Percentiles rank a stretch among this genome's conserved stretches.
Conservation (phyloP, 1,140 invertebrate genomes). For the Rhopalosiphum padi region DNA sequence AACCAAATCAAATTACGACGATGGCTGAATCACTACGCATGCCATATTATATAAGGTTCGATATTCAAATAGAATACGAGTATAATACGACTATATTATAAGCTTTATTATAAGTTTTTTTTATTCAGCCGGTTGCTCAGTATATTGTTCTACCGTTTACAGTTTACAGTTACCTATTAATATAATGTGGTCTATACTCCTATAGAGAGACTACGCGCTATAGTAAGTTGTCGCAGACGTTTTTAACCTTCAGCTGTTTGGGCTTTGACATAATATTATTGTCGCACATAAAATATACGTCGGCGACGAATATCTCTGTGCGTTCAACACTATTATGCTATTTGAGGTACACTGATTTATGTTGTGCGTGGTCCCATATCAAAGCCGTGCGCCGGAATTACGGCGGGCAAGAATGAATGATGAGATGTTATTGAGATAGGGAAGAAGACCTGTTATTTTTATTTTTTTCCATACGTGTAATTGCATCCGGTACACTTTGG, state of each 20-base stretch:
- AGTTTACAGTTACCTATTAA: not conserved
- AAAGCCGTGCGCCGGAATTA: not conserved
- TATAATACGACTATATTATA: not conserved
- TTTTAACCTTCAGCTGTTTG: not conserved
- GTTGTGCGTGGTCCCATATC: slow-evolving; percentile 37
- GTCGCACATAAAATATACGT: not conserved
- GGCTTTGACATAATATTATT: not conserved
- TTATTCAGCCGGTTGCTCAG: not conserved
- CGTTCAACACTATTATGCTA: not conserved
- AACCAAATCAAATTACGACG: no score
- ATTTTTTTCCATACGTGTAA: slow-evolving; percentile 2
- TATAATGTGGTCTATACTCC: not conserved
- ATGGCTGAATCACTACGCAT: no score
- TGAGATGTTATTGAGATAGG: slow-evolving; percentile 35
- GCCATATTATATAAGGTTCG: no score
- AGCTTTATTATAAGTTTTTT: not conserved
- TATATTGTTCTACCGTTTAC: not conserved
- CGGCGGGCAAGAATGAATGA: slow-evolving; percentile 40
- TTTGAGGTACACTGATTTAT: slow-evolving; percentile 29
- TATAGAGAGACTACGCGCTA: not conserved
- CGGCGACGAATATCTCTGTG: not conserved
- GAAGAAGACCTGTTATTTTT: slow-evolving; percentile 48
- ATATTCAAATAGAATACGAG: no score
- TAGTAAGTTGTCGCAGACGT: not conserved
- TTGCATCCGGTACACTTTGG: slow-evolving; percentile 49